These are phyloP conservation scores for Ahaetulla prasina DNA, from an alignment of 2,113 vertebrate species.

Conservation along the genomic window DNA sequence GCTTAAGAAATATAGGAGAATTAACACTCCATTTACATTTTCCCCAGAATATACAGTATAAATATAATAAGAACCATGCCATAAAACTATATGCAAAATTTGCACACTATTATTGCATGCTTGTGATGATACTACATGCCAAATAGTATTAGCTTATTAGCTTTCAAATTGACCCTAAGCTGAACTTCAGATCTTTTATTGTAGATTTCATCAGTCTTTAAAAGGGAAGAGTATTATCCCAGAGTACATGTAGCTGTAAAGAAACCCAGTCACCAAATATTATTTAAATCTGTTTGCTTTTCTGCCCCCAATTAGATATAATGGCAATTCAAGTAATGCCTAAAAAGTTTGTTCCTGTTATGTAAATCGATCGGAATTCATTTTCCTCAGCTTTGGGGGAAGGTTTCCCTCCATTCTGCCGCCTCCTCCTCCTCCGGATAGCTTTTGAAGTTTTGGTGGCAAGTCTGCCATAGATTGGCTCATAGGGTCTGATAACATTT, in stretches of 20 bases:
- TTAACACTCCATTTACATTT: conserved; percentile 55
- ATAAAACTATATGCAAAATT: conserved; percentile 75
- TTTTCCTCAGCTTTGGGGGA: conserved; percentile 95
- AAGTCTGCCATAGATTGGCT: conserved; percentile 96
- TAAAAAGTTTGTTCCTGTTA: conserved; percentile 65
- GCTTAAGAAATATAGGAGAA: conserved; percentile 51
- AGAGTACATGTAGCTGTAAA: conserved; percentile 60
- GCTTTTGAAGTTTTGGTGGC: conserved; percentile 94
- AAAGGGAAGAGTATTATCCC: conserved; percentile 51
- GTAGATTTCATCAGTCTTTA: conserved; percentile 63
- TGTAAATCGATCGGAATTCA: conserved; percentile 98
- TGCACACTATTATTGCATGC: conserved; percentile 88
- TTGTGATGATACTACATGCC: conserved; percentile 83
- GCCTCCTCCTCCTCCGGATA: conserved; percentile 74
- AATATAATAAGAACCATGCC: conserved; percentile 89
- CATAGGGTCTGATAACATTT: conserved; percentile 88
- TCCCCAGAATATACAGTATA: conserved; percentile 75
- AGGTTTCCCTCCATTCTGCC: conserved; percentile 90
- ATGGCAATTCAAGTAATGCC: conserved; percentile 42
- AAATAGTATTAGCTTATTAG: conserved; percentile 69
- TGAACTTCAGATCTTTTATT: conserved; percentile 64
- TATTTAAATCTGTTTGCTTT: conserved; percentile 34
- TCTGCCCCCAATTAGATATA: conserved; percentile 38
- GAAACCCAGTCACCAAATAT: conserved; percentile 48
- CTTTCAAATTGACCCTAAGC: conserved; percentile 67